These are phyloP conservation scores for Cheilinus undulatus DNA, from an alignment of 2,113 vertebrate species.

Conservation along the genomic window DNA sequence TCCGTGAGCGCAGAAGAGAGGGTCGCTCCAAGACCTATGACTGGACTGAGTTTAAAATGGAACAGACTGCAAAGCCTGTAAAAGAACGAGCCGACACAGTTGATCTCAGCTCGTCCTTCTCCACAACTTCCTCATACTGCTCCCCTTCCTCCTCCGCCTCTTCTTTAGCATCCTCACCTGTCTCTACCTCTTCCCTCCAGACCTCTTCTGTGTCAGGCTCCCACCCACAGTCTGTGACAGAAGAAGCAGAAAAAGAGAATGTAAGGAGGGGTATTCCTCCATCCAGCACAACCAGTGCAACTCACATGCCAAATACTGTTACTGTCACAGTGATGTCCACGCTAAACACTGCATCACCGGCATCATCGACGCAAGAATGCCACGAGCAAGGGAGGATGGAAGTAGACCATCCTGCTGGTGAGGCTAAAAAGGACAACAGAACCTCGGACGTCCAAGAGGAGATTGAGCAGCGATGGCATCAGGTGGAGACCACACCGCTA, in stretches of 20 bases:
- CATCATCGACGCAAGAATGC: conserved; percentile 26
- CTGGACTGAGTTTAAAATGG: conserved; percentile 94
- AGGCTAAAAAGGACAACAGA: conserved; percentile 57
- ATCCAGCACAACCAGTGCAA: conserved; percentile 36
- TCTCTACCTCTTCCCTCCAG: conserved; percentile 67
- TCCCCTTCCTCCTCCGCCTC: conserved; percentile 74
- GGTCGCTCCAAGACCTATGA: conserved; percentile 97
- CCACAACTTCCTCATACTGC: conserved; percentile 71
- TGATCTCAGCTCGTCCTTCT: conserved; percentile 76
- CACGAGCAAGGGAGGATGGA: conserved; percentile 88
- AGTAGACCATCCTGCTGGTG: conserved; percentile 81
- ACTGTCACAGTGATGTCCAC: conserved; percentile 47
- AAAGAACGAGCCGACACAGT: conserved; percentile 72
- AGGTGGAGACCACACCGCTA: conserved; percentile 94
- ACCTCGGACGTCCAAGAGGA: conserved; percentile 88
- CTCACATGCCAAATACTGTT: conserved; percentile 47
- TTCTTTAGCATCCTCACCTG: conserved; percentile 70
- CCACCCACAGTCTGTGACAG: conserved; percentile 34
- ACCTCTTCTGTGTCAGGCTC: conserved; percentile 59
- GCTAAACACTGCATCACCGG: conserved; percentile 36
- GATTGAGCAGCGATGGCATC: conserved; percentile 97
- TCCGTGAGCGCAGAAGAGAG: conserved; percentile 91
- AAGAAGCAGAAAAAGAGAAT: conserved; percentile 85
- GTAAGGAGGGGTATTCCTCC: conserved; percentile 72
- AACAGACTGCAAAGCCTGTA: conserved; percentile 83